Evolutionary conservation across 2,113 vertebrate genomes (phyloP).

Genomic region (Muntiacus muntjak): DNA sequence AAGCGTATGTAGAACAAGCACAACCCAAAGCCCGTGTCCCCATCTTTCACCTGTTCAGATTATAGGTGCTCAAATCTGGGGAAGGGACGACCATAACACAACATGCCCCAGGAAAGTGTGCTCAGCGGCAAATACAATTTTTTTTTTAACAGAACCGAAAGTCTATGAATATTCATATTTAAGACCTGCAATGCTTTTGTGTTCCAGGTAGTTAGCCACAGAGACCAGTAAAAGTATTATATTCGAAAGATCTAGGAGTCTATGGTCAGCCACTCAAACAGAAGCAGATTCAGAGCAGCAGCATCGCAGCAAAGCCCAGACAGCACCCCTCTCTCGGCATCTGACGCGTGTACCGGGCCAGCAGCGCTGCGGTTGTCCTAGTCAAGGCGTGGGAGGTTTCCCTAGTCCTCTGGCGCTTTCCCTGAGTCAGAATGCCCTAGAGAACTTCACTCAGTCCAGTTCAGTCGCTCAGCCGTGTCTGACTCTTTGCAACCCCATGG

Average conservation of each 20-base stretch:
- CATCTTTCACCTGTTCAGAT: neutral
- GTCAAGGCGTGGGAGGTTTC: neutral
- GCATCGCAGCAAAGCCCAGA: neutral
- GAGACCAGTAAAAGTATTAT: neutral
- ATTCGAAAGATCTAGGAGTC: neutral
- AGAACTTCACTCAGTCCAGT: neutral
- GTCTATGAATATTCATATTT: neutral
- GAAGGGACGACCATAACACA: neutral
- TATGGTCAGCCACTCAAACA: neutral
- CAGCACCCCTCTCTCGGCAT: neutral
- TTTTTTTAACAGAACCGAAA: neutral
- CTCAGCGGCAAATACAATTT: neutral
- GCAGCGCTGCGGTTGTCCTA: neutral
- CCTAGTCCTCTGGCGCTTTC: neutral
- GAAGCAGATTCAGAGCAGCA: neutral
- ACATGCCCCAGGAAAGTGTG: neutral
- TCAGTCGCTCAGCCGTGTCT: rapidly evolving
- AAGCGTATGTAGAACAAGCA: neutral
- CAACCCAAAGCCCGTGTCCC: neutral
- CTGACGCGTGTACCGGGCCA: neutral
- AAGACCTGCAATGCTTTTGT: neutral
- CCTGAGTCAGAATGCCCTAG: neutral
- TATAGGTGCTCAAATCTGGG: neutral
- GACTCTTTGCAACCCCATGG: neutral
- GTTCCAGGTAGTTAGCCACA: neutral